Evolutionary conservation across 1,140 invertebrate genomes (phyloP).

Genomic region (Drosophila pectinifera): DNA sequence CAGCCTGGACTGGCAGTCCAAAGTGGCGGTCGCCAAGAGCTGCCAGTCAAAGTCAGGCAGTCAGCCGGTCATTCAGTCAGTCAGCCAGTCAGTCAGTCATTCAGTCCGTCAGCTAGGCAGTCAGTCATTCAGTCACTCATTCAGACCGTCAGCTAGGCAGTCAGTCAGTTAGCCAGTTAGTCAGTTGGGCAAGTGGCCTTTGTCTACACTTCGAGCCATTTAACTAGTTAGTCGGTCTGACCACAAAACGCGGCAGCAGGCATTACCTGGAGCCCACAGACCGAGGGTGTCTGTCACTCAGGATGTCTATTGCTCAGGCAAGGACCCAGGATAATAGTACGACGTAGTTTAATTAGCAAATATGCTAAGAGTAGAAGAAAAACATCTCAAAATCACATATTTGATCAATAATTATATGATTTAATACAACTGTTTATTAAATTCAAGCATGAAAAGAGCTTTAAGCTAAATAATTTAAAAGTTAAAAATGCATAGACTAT

Average conservation of each 20-base stretch:
- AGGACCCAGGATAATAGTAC: conserved; percentile 7
- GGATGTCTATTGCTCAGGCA: conserved; percentile 1
- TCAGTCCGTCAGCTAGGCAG: conserved; percentile 13
- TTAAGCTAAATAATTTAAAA: no score
- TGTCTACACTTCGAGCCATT: no score
- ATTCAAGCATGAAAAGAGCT: no score
- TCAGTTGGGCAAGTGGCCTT: no score
- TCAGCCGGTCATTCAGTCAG: conserved; percentile 40
- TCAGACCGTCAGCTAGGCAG: conserved; percentile 19
- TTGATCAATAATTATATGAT: no score
- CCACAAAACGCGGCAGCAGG: conserved; percentile 51
- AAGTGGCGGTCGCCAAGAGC: conserved; percentile 44
- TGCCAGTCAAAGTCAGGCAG: conserved; percentile 63
- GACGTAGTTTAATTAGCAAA: background rate
- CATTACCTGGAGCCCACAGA: conserved; percentile 35
- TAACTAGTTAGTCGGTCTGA: no score
- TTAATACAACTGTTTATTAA: no score
- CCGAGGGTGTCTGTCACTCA: conserved; percentile 21
- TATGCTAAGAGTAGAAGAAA: no score
- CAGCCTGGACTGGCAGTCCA: conserved; percentile 5
- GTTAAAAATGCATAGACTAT: no score
- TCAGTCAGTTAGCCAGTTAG: conserved; percentile 63
- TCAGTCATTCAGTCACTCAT: conserved; percentile 33
- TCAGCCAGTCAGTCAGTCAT: conserved; percentile 15
- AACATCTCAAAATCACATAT: no score